Base-by-base conservation (phyloP, 2,888 invertebrate species). In the Anaspis maculata region DNA sequence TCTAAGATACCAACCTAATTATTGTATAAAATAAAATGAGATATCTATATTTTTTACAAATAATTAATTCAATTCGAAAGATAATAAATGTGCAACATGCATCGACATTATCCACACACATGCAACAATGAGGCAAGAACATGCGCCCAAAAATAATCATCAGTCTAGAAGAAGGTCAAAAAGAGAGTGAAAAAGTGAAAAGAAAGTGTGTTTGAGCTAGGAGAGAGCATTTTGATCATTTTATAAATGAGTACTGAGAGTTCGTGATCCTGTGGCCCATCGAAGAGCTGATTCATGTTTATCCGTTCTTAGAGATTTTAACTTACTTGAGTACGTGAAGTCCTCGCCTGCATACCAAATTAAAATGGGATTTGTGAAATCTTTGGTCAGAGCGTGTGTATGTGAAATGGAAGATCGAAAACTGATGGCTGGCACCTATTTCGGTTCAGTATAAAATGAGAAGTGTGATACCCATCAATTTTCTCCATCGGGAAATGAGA, bases 341-440 rank as follows among this genome's bases (percentile, higher is more conserved):
- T 63, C 62, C 57, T 59, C 62, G 56, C 56, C 63, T 63, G 61
- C n/a, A n/a, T n/a, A n/a, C 52, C 53, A 57, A 57, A 55, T 45
- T 45, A 56, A 54, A 51, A 54, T 48, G 48, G 48, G n/a, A n/a
- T n/a, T 27, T 37, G 51, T 51, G 49, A 48, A 48, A 40, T 41
- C 35, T 38, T 32, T 16, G 5, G 13, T 13, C 10, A n/a, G n/a
- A n/a, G n/a, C n/a, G 37, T 41, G 24, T 44, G 44, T 40, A 27
- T 30, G 28, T 15, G 27, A n/a, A n/a, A n/a, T n/a, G n/a, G n/a
- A n/a, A n/a, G n/a, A n/a, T n/a, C n/a, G n/a, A n/a, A n/a, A n/a
- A n/a, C n/a, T n/a, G n/a, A n/a, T n/a, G n/a, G n/a, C n/a, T n/a
- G n/a, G n/a, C n/a, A n/a, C n/a, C n/a, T n/a, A n/a, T n/a, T n/a